A percentile compares a stretch with the other conserved stretches of the same genome.
phyloP scores from a whole-genome alignment of 2,113 vertebrate genomes.

The Nibea coibor region DNA sequence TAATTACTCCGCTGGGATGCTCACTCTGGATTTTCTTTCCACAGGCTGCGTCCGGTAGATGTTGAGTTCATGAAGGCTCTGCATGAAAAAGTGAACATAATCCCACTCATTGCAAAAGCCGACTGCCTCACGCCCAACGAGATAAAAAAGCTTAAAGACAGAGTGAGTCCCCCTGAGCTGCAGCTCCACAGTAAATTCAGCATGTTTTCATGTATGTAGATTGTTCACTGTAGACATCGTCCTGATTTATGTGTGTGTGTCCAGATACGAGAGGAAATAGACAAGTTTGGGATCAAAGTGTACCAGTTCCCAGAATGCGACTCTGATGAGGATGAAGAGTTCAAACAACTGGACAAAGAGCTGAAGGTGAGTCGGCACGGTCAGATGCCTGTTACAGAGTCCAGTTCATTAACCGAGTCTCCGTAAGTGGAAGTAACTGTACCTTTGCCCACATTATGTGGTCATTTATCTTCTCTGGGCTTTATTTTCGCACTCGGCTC shows the following conservation, averaged over 20 bases:
- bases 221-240: background rate
- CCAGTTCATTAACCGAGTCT: background rate
- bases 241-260: background rate
- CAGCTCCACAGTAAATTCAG: background rate
- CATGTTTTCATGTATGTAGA: background rate
- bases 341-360: conserved; percentile 95
- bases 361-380: conserved; percentile 86
- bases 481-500: background rate
- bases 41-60: conserved; percentile 94
- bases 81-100: conserved; percentile 98
- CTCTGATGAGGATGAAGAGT: conserved; percentile 96
- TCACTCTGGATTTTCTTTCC: background rate
- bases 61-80: conserved; percentile 98
- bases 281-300: conserved; percentile 95
- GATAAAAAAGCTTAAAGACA: conserved; percentile 97
- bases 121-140: conserved; percentile 95
- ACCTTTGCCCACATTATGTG: background rate
- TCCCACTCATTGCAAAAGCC: conserved; percentile 96
- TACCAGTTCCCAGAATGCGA: conserved; percentile 98
- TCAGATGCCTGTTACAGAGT: background rate
- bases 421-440: background rate
- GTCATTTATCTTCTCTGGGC: background rate
- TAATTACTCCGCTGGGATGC: background rate
- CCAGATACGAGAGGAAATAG: conserved; percentile 95
- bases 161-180: conserved; percentile 85